Base-by-base conservation (phyloP, 92 coral and sea anemone species). In the Porites evermanni region DNA sequence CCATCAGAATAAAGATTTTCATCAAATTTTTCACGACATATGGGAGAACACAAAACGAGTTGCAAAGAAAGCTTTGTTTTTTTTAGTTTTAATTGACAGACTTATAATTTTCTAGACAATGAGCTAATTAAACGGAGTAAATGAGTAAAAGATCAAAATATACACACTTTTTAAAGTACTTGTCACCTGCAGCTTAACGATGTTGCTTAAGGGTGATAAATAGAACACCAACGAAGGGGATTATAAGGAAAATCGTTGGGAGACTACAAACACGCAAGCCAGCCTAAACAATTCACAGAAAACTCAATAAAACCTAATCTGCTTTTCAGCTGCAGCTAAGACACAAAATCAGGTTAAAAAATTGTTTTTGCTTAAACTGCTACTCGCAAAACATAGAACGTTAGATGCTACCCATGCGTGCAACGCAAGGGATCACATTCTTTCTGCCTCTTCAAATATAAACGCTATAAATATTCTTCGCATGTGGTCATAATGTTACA, bases 191-290 rank as follows among this genome's bases (percentile, higher is more conserved):
- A 53, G 80, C 79, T 74, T 81, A 83, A 18, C 8, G 87, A 83
- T 83, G 87, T 83, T 83, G 87, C 87, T 64, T 74, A 74, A 44
- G 64, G 60, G 64, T 20, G 87, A 61, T 73, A 73, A 83, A 83
- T 83, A 73, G 64, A 83, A 73, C 53, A 64, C 51, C 80, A n/a
- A 72, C 77, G 80, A 83, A 54, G 86, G 87, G 80, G 80, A 63
- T 74, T 73, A 63, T 12, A 73, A 2, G 78, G 53, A 83, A 83
- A 83, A 61, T 65, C 71, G 72, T 50, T 6, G 79, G 32, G 74
- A 74, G 87, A 83, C 80, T 83, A 83, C 87, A 83, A 83, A 83
- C 87, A 83, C 87, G 87, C 87, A 83, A 83, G 87, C 72, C 87
- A 74, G 80, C 87, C 80, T 44, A 83, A 83, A 83, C 87, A 83